Percentiles rank a stretch among this genome's conserved stretches.
phyloP scores from a whole-genome alignment of 2,113 vertebrate genomes.

The Hemiprocne comata region DNA sequence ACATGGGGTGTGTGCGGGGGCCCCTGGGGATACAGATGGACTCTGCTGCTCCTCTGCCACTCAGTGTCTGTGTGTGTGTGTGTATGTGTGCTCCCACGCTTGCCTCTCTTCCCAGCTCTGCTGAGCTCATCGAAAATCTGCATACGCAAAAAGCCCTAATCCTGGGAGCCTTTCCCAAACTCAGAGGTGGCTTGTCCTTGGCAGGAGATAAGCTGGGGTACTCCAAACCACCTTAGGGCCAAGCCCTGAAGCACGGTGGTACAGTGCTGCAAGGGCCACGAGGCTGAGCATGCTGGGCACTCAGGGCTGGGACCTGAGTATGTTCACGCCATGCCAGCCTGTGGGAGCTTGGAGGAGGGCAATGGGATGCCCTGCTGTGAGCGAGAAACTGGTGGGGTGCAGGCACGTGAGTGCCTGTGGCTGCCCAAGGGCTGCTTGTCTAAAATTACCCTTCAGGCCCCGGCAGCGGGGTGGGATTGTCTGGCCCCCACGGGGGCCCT shows the following conservation, averaged over 20 bases:
- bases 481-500: rapidly evolving
- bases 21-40: background rate
- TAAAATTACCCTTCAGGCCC: background rate
- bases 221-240: background rate
- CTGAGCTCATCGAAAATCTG: background rate
- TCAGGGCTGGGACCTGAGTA: background rate
- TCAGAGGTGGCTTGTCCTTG: background rate
- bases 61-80: rapidly evolving
- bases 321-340: rapidly evolving
- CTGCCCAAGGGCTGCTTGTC: background rate
- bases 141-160: background rate
- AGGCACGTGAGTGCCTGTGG: rapidly evolving
- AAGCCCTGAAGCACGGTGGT: rapidly evolving
- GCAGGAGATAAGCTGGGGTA: rapidly evolving
- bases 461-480: background rate
- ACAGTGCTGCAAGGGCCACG: rapidly evolving
- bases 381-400: rapidly evolving
- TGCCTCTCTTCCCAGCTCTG: background rate
- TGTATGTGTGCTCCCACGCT: background rate
- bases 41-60: background rate
- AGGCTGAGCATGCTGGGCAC: background rate
- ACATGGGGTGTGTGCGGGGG: background rate
- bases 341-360: rapidly evolving
- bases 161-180: background rate
- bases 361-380: background rate